Base-by-base conservation (phyloP, 2,888 invertebrate genomes). In the Tubulanus polymorphus region DNA sequence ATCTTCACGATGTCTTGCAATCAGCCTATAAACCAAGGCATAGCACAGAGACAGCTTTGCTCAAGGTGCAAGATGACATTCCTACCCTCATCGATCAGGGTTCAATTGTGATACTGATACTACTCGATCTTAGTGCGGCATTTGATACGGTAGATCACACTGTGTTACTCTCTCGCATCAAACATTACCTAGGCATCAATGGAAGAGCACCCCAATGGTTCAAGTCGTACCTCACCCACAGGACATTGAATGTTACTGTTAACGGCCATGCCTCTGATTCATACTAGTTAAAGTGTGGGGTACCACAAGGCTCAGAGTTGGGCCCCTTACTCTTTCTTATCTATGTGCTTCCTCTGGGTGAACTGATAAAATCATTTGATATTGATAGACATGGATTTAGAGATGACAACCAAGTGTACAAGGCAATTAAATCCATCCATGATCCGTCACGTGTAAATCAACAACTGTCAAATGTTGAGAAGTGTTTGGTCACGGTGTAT, bases 131-230 rank as follows among this genome's bases (percentile, higher is more conserved):
- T 23, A 54, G 51, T 10, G 54, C 51, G 10, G 59, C 56, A 23
- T 61, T 61, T 41, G 57, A 61, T 30, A 61, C 60, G 2, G 56
- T 57, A 20, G 57, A 60, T 37, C 58, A 60, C 41, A 46, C 26
- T 5, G 59, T 15, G 10, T 28, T 54, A 32, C 1, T 62, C 1
- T 32, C 20, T 10, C 37, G 46, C 18, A 49, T 50, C n/a, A 12
- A 55, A 35, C 20, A 37, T 35, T 28, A 37, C 15, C 29, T 57
- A 49, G 53, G 53, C n/a, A 30, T 56, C 25, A 30, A 49, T 30
- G 57, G 54, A 18, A 53, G 51, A 49, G 55, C 57, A 18, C 30
- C 61, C 12, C 28, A 23, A 3, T 61, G 61, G 58, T 53, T 53
- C 47, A 51, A 27, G 26, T 63, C 61, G 51, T 55, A 51, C 37